Evolutionary conservation across 2,888 invertebrate species (phyloP).

Genomic region (Mimumesa dahlbomi): DNA sequence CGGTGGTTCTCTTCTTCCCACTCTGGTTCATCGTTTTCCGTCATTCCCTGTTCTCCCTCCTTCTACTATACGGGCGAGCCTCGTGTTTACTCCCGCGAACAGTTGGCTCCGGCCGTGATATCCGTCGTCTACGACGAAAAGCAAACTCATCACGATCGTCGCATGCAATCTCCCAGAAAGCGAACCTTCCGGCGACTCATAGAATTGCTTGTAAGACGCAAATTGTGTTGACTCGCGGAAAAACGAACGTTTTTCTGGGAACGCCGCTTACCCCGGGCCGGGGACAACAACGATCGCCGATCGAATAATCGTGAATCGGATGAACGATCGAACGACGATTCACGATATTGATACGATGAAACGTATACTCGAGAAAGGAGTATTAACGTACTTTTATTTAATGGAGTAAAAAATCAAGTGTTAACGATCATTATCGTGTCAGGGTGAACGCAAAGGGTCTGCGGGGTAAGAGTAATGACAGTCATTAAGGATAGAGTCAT

Average conservation of each 20-base stretch:
- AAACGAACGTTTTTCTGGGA: constrained; percentile 9
- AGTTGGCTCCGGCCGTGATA: constrained; percentile 51
- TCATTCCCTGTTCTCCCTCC: background rate
- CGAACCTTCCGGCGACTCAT: constrained; percentile 52
- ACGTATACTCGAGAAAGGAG: too few relatives aligned
- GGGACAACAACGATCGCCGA: too few relatives aligned
- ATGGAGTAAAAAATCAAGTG: too few relatives aligned
- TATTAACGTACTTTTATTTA: too few relatives aligned
- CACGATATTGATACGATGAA: too few relatives aligned
- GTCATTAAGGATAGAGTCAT: too few relatives aligned
- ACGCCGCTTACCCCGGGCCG: background rate
- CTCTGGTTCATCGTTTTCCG: constrained; percentile 4
- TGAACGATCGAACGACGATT: too few relatives aligned
- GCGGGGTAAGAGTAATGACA: too few relatives aligned
- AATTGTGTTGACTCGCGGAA: constrained; percentile 56
- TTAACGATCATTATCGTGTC: too few relatives aligned
- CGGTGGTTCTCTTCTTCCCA: background rate
- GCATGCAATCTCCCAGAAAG: constrained; percentile 57
- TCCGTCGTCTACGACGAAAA: constrained; percentile 49
- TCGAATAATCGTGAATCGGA: too few relatives aligned
- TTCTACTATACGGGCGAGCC: background rate
- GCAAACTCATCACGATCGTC: constrained; percentile 64
- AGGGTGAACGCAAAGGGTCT: too few relatives aligned
- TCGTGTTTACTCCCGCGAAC: constrained; percentile 53
- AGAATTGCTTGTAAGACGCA: constrained; percentile 55